phyloP scores from a whole-genome alignment of 2,113 vertebrate genomes.

The Phainopepla nitens region DNA sequence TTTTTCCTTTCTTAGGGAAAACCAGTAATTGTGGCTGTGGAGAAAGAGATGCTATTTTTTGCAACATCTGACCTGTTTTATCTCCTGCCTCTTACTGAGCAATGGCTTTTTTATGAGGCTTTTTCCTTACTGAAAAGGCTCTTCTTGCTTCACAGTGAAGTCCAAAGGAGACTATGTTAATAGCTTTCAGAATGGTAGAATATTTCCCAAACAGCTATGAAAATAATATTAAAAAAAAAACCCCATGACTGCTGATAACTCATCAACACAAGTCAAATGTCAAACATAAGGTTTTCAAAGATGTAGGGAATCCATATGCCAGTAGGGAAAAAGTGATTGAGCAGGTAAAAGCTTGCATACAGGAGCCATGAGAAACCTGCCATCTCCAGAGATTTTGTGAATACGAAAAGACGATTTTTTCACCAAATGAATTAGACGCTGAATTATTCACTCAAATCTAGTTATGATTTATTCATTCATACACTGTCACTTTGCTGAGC shows the following conservation, averaged over 20 bases:
- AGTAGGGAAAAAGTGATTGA: neutral
- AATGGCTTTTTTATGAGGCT: neutral
- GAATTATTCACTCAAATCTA: slow-evolving; percentile 34
- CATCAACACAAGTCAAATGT: neutral
- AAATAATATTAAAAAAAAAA: neutral
- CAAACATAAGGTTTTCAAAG: neutral
- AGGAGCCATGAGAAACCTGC: neutral
- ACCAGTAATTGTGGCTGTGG: neutral
- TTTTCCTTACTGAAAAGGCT: neutral
- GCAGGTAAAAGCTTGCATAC: neutral
- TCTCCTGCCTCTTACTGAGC: neutral
- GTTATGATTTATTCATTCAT: slow-evolving; percentile 51
- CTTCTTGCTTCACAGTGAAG: neutral
- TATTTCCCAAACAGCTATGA: neutral
- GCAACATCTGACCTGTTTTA: neutral
- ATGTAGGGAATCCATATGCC: neutral
- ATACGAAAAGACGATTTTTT: neutral
- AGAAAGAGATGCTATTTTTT: neutral
- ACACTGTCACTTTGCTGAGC: slow-evolving; percentile 3
- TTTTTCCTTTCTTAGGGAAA: neutral
- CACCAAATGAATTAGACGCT: neutral
- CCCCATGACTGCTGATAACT: neutral
- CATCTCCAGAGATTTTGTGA: neutral
- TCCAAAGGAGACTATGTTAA: neutral
- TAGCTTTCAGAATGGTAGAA: neutral